phyloP scores from a whole-genome alignment of 1,140 invertebrate species.

The Danaus plexippus region DNA sequence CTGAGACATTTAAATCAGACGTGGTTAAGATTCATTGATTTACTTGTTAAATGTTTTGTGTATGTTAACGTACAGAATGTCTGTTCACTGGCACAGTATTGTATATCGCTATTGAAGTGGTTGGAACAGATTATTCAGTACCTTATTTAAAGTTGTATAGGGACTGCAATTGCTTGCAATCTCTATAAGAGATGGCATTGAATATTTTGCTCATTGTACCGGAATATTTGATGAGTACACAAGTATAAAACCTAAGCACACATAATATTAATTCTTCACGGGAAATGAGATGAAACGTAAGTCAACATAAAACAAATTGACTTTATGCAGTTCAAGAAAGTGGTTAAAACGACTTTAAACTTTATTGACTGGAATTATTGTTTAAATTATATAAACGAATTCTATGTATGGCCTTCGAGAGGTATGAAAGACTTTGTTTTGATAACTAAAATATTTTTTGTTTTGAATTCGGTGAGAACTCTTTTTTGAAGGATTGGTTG shows the following conservation, averaged over 20 bases:
- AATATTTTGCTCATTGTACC: slow-evolving; percentile 29
- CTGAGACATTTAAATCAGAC: no score
- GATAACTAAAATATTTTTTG: no score
- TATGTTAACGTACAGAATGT: slow-evolving; percentile 17
- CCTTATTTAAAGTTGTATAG: slow-evolving; percentile 4
- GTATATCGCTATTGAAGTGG: slow-evolving; percentile 1
- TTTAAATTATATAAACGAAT: no score
- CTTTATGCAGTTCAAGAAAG: slow-evolving; percentile 1
- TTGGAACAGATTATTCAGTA: slow-evolving; percentile 6
- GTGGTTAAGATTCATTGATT: no score
- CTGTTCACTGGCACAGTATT: slow-evolving; percentile 23
- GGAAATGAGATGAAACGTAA: slow-evolving; percentile 54
- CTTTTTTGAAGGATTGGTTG: no score
- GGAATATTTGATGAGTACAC: slow-evolving; percentile 42
- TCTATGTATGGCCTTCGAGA: no score
- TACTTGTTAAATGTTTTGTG: slow-evolving; percentile 1
- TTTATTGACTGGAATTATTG: no score
- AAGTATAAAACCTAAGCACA: slow-evolving; percentile 46
- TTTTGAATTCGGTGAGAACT: no score
- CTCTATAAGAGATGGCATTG: slow-evolving; percentile 11
- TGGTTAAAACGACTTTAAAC: no score
- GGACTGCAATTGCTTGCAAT: slow-evolving; percentile 13
- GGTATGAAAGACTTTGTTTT: no score
- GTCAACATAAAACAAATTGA: slow-evolving; percentile 37
- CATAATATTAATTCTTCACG: slow-evolving; percentile 57